phyloP scores from a whole-genome alignment of 2,113 vertebrate genomes.

The Xiphorhynchus elegans region DNA sequence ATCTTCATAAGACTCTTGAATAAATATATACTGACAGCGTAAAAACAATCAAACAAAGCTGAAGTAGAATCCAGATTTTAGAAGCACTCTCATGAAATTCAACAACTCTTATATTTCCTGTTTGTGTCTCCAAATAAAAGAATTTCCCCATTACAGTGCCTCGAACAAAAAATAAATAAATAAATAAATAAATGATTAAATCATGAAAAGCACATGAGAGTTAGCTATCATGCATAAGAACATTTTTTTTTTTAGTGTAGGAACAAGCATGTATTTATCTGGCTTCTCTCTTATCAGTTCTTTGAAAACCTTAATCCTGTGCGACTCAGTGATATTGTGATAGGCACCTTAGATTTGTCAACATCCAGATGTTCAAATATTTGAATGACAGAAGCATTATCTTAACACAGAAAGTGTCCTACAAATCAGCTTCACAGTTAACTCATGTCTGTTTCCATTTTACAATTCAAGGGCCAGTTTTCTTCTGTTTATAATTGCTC shows the following conservation, averaged over 20 bases:
- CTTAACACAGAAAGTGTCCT: not conserved
- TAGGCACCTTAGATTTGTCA: not conserved
- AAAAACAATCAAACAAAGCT: not conserved
- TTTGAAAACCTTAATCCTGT: not conserved
- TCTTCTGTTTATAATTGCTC: not conserved
- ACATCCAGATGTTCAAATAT: not conserved
- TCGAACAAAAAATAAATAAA: not conserved
- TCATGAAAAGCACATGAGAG: not conserved
- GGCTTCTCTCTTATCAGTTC: not conserved
- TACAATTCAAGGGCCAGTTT: not conserved
- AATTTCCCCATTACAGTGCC: not conserved
- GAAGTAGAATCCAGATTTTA: not conserved
- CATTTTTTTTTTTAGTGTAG: not conserved
- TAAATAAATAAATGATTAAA: not conserved
- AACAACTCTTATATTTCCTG: not conserved
- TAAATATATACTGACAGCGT: not conserved
- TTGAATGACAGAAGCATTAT: not conserved
- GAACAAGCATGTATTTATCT: not conserved
- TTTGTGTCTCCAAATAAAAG: not conserved
- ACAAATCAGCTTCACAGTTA: not conserved
- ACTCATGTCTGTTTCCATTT: not conserved
- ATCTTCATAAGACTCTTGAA: not conserved
- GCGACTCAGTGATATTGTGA: not conserved
- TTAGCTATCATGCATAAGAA: not conserved
- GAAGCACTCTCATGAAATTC: not conserved